Conservation (phyloP, 1,140 invertebrate species). For the Parasteatoda tepidariorum region DNA sequence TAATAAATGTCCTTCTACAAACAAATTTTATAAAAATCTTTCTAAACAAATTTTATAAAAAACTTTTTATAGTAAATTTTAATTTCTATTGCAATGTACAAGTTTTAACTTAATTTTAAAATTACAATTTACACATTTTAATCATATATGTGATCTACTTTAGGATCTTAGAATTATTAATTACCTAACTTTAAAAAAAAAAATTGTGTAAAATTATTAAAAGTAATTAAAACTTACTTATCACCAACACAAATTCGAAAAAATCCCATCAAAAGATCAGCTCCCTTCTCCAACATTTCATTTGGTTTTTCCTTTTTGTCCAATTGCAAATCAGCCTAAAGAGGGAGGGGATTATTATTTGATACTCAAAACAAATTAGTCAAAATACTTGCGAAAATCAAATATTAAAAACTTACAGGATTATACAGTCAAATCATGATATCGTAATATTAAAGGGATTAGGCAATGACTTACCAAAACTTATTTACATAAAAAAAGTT, state of each 20-base stretch:
- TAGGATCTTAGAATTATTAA: too few relatives aligned
- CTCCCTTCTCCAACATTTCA: constrained; percentile 91
- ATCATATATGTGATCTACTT: too few relatives aligned
- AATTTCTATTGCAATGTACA: too few relatives aligned
- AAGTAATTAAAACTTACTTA: constrained; percentile 74
- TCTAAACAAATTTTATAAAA: too few relatives aligned
- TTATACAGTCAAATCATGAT: background rate
- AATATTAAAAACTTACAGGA: background rate
- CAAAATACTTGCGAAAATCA: too few relatives aligned
- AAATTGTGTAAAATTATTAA: background rate
- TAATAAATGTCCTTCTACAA: too few relatives aligned
- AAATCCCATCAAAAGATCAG: constrained; percentile 91
- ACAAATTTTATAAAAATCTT: too few relatives aligned
- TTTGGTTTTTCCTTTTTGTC: constrained; percentile 70
- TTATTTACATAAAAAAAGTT: too few relatives aligned
- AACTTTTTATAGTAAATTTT: too few relatives aligned
- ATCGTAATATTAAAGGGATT: background rate
- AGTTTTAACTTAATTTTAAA: too few relatives aligned
- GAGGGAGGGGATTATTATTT: background rate
- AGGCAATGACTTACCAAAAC: background rate
- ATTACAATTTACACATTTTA: too few relatives aligned
- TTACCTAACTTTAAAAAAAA: background rate
- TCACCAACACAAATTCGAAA: constrained; percentile 97
- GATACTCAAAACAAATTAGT: background rate
- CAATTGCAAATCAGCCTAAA: constrained; percentile 76